A percentile compares a stretch with the other conserved stretches of the same genome.
Conservation (phyloP, 2,888 invertebrate genomes). For the Cistogaster globosa region DNA sequence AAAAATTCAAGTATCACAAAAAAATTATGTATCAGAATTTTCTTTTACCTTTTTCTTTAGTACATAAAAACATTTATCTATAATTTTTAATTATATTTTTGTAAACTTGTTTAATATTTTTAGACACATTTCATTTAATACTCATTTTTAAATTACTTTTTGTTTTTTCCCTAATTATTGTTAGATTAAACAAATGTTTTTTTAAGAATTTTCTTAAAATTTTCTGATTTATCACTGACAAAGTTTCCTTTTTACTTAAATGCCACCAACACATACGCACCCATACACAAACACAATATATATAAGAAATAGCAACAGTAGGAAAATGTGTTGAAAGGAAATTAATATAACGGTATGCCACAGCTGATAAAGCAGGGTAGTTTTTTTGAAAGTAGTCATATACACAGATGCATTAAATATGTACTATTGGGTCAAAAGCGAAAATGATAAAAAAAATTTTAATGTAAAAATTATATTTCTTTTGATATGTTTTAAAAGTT, state of each 20-base stretch:
- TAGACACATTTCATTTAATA: neutral
- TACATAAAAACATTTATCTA: neutral
- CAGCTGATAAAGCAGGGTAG: slow-evolving; percentile 63
- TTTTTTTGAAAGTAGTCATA: slow-evolving; percentile 13
- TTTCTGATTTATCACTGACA: slow-evolving; percentile 27
- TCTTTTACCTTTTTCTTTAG: neutral
- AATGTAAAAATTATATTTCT: too few species aligned
- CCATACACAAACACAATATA: slow-evolving; percentile 10
- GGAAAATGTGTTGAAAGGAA: slow-evolving; percentile 38
- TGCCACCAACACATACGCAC: slow-evolving; percentile 43
- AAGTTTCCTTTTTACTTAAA: slow-evolving; percentile 44
- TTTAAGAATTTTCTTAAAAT: slow-evolving; percentile 16
- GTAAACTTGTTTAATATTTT: neutral
- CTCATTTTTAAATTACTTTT: neutral
- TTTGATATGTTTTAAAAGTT: too few species aligned
- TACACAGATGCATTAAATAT: neutral
- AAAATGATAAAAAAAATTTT: neutral
- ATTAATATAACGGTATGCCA: slow-evolving; percentile 60
- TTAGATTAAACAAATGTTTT: slow-evolving; percentile 30
- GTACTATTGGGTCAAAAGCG: neutral
- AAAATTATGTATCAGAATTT: slow-evolving; percentile 64
- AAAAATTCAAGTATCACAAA: neutral
- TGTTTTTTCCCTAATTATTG: slow-evolving; percentile 40
- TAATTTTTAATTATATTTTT: slow-evolving; percentile 32
- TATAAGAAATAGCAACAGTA: slow-evolving; percentile 61